phyloP scores from a whole-genome alignment of 2,888 invertebrate genomes.

The Cosmopolites sordidus region DNA sequence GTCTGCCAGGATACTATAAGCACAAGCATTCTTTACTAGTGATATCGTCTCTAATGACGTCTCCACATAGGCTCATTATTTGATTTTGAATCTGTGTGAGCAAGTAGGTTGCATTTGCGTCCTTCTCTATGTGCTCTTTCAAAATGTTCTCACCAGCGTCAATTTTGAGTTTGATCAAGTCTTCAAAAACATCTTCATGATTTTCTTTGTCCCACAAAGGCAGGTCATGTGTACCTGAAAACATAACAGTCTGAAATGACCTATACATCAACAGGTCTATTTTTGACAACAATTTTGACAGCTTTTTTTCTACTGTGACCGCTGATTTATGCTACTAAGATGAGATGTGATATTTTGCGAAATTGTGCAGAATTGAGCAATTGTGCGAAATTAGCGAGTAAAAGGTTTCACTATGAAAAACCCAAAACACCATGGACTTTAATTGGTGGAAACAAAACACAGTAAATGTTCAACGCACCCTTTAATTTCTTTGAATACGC shows the following conservation, averaged over 20 bases:
- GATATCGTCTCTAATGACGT: too few species aligned
- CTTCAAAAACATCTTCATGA: too few species aligned
- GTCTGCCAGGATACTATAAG: slow-evolving; percentile 10
- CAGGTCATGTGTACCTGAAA: slow-evolving; percentile 33
- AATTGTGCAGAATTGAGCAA: slow-evolving; percentile 9
- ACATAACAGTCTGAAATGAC: slow-evolving; percentile 24
- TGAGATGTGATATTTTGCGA: slow-evolving; percentile 7
- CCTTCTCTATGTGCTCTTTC: too few species aligned
- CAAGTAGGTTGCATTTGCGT: background rate
- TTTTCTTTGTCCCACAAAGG: slow-evolving; percentile 27
- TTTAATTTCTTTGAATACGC: slow-evolving; percentile 3
- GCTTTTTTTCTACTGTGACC: too few species aligned
- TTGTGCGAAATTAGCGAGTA: too few species aligned
- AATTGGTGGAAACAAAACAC: slow-evolving; percentile 9
- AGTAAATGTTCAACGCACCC: slow-evolving; percentile 6
- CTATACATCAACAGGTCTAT: slow-evolving; percentile 15
- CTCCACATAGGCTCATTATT: too few species aligned
- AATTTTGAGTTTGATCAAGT: too few species aligned
- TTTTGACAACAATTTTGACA: slow-evolving; percentile 7
- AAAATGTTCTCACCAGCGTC: too few species aligned
- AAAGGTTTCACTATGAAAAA: slow-evolving; percentile 8
- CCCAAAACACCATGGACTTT: slow-evolving; percentile 6
- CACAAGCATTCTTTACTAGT: too few species aligned
- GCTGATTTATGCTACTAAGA: slow-evolving; percentile 8
- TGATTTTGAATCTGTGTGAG: background rate